Conservation (phyloP, 2,113 vertebrate species). For the Pteruthius melanotis region DNA sequence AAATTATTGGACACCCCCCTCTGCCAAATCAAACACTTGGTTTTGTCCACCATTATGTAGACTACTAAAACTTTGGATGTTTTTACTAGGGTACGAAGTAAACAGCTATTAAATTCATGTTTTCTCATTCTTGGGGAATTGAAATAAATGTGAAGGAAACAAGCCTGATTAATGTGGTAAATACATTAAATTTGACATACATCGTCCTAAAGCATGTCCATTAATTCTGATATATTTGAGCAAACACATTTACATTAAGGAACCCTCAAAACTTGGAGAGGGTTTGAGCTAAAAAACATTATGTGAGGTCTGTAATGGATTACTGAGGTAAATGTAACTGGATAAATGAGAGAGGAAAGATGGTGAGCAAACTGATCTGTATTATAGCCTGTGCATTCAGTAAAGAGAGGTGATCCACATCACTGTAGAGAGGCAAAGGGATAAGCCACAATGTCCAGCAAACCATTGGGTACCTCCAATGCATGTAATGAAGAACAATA, state of each 20-base stretch:
- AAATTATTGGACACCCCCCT: neutral
- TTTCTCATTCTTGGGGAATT: neutral
- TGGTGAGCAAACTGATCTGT: neutral
- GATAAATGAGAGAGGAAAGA: neutral
- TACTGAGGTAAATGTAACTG: slow-evolving; percentile 10
- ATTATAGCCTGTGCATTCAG: neutral
- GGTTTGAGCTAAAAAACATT: no score
- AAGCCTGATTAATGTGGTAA: slow-evolving; percentile 8
- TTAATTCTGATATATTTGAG: slow-evolving; percentile 45
- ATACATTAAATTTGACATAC: slow-evolving; percentile 3
- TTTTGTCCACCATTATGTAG: neutral
- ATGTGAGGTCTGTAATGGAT: slow-evolving; percentile 22
- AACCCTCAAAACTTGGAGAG: neutral
- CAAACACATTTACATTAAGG: slow-evolving; percentile 33
- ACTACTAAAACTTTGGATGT: neutral
- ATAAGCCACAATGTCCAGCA: neutral
- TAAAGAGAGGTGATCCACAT: neutral
- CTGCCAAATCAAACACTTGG: neutral
- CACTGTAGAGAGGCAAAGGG: neutral
- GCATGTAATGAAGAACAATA: slow-evolving; percentile 13
- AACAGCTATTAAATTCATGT: neutral
- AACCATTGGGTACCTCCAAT: neutral
- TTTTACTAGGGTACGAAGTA: neutral
- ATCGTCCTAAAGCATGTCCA: slow-evolving; percentile 28
- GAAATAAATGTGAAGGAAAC: slow-evolving; percentile 8